Evolutionary conservation across 2,888 invertebrate genomes (phyloP), one percentile per base, ranked within the genome.

Genomic region (Sinodicranocentrus sp.): DNA sequence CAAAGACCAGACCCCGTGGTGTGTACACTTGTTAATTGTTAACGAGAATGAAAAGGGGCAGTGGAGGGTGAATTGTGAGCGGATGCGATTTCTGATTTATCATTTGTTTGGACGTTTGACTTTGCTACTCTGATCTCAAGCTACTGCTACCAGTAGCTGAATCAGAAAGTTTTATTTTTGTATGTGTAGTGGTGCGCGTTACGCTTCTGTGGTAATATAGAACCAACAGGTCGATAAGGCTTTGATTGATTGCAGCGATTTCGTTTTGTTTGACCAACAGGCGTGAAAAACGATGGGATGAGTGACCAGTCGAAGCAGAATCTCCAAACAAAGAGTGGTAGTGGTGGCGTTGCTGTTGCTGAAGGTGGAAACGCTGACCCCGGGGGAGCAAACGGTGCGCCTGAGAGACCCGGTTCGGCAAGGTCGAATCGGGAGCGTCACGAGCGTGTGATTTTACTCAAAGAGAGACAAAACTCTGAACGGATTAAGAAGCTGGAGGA

Each of bases 381-480:
- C n/a, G n/a, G n/a, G n/a, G n/a, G n/a, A n/a, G 23, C n/a, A 15
- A 52, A 61, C 26, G 78, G 48, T 70, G 73, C 57, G 19, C 70
- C 13, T n/a, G 75, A 77, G 17, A 77, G 86, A 61, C 84, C 84
- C 52, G 82, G 86, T n/a, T 86, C 86, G 2, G 85, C 85, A 2
- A 79, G 85, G 63, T 82, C 86, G 17, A 87, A 86, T 71, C 89
- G 89, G 82, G 90, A 91, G 82, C 89, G 90, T 54, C 90, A 91
- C 85, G 91, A 91, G 85, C 89, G 90, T 71, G 88, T 90, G 21
- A 88, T 90, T 33, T 75, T 88, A 57, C 89, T 96, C 89, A 94
- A 96, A 89, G 97, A 97, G 90, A 93, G 95, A 89, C 96, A 97
- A 91, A 95, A 96, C 92, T 95, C 95, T 90, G 97, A 97, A 91